These are phyloP conservation scores for Rattus norvegicus DNA, from an alignment of 2,113 vertebrate genomes.

Conservation along the genomic window DNA sequence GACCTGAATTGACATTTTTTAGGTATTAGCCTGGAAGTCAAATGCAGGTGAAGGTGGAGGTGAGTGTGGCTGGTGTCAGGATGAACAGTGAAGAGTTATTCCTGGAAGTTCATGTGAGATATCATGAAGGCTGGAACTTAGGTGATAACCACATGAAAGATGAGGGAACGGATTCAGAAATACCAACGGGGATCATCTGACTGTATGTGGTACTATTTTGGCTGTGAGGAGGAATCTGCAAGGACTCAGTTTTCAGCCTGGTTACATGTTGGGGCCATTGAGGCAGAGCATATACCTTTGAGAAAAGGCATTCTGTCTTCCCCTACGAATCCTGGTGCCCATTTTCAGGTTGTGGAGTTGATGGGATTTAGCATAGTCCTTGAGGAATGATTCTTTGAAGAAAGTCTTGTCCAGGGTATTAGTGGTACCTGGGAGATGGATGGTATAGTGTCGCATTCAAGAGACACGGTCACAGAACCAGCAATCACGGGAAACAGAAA, in stretches of 20 bases:
- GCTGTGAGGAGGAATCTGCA: not conserved
- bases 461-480: not conserved
- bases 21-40: slow-evolving; percentile 20
- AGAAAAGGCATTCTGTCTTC: not conserved
- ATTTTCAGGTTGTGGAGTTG: not conserved
- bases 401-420: not conserved
- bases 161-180: not conserved
- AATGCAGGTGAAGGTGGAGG: not conserved
- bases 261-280: not conserved
- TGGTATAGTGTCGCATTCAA: not conserved
- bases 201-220: not conserved
- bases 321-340: not conserved
- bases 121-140: not conserved
- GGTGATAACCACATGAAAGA: not conserved
- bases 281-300: not conserved
- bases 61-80: not conserved
- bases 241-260: not conserved
- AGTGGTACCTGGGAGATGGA: too few species aligned
- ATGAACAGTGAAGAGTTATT: slow-evolving; percentile 5
- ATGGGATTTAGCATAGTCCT: not conserved
- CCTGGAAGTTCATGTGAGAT: not conserved
- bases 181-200: not conserved
- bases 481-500: not conserved
- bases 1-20: not conserved
- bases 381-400: not conserved